phyloP scores from a whole-genome alignment of 92 coral and sea anemone species.

The Bergia sp. region DNA sequence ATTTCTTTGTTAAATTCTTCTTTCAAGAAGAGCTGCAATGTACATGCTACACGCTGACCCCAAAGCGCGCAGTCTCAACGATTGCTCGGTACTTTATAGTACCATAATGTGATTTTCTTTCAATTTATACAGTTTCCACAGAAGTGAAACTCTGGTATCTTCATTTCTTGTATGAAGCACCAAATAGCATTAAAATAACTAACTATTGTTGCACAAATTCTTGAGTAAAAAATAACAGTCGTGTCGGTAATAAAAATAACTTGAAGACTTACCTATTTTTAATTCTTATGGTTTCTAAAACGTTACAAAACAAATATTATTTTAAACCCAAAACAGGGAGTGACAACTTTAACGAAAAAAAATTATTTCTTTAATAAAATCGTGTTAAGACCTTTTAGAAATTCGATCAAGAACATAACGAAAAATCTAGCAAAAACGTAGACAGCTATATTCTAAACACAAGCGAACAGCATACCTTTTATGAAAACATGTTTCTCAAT shows the following conservation, averaged over 20 bases:
- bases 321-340: neutral
- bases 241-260: conserved; percentile 42
- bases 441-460: neutral
- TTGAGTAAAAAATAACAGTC: conserved; percentile 29
- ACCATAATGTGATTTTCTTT: conserved; percentile 6
- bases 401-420: neutral
- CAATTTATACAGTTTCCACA: conserved; percentile 32
- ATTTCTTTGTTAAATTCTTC: conserved; percentile 14
- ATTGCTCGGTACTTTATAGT: conserved; percentile 21
- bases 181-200: conserved; percentile 35
- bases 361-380: neutral
- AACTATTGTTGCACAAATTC: conserved; percentile 13
- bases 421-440: neutral
- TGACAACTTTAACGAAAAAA: conserved; percentile 20
- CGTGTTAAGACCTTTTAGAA: neutral
- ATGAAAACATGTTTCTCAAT: neutral
- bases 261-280: conserved; percentile 26
- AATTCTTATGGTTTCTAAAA: neutral
- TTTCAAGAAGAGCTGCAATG: conserved; percentile 19
- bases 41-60: conserved; percentile 1
- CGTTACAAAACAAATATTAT: conserved; percentile 27
- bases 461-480: neutral
- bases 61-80: conserved; percentile 13
- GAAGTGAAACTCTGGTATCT: neutral
- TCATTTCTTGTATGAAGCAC: conserved; percentile 13